Evolutionary conservation across 2,888 invertebrate species (phyloP), one percentile per base, ranked within the genome.

Genomic region (Chrysolina haemoptera): DNA sequence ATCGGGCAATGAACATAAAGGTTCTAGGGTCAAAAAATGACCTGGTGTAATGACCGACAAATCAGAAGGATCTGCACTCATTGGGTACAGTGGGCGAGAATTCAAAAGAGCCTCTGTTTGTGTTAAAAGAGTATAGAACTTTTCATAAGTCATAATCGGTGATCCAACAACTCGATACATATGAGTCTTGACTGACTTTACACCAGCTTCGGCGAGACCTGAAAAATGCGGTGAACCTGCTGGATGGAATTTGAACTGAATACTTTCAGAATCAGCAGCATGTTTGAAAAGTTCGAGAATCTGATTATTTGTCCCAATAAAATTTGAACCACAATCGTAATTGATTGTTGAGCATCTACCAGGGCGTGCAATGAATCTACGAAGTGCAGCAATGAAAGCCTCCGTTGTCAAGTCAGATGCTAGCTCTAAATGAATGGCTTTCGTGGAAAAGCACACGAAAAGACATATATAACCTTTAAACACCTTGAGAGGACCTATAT

Each of bases 1-100:
- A 35, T 27, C 40, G 9, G 65, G 11, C 12, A 65, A 27, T 27
- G 27, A 27, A 27, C 27, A 27, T 5, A 27, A 27, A 27, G n/a
- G n/a, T n/a, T n/a, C n/a, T n/a, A n/a, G n/a, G n/a, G 27, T 14
- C 67, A 67, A 53, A 67, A 53, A 67, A n/a, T 67, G 12, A 14
- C 53, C 53, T 22, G 46, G 18, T 20, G 65, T 18, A 11, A 43
- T 5, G 6, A 65, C 22, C 27, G n/a, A 12, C 62, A 27, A n/a
- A 10, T 62, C 27, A 62, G 62, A 12, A 62, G 62, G 62, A 62
- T 27, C 27, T 27, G 27, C 27, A 27, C 27, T 27, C 27, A 27
- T 27, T 27, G 27, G 27, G 27, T 27, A 27, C 27, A 27, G 27
- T 27, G 27, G 27, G 27, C 27, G 5, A 27, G 27, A 27, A 27